phyloP scores from a whole-genome alignment of 2,797 vertebrate genomes.

The Galaxias olidus region DNA sequence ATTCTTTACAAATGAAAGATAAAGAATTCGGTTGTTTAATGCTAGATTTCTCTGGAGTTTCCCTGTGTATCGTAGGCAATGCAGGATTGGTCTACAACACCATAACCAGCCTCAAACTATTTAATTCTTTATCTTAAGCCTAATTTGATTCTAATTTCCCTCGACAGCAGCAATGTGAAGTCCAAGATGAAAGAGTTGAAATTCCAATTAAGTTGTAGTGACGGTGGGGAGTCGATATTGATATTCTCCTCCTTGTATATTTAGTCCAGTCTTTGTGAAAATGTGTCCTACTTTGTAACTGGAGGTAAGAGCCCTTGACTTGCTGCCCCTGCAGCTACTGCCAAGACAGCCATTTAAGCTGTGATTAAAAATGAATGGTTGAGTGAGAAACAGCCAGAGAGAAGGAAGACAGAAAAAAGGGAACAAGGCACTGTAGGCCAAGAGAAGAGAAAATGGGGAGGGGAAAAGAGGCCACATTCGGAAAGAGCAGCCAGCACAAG shows the following conservation, averaged over 20 bases:
- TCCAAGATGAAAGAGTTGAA: constrained; percentile 64
- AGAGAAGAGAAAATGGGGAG: constrained; percentile 51
- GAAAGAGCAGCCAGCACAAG: constrained; percentile 43
- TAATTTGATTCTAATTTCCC: constrained; percentile 72
- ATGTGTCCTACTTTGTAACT: constrained; percentile 76
- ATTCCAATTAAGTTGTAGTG: constrained; percentile 68
- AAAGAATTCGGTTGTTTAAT: no score
- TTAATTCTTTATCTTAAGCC: constrained; percentile 57
- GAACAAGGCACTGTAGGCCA: constrained; percentile 24
- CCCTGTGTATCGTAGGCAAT: no score
- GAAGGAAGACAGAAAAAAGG: constrained; percentile 32
- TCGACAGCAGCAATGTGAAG: constrained; percentile 55
- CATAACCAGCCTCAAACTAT: constrained; percentile 36
- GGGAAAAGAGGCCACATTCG: constrained; percentile 41
- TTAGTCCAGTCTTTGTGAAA: constrained; percentile 74
- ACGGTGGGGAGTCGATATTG: constrained; percentile 40
- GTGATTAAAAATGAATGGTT: constrained; percentile 83
- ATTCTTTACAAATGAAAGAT: no score
- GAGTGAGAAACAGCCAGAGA: constrained; percentile 61
- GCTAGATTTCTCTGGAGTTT: no score
- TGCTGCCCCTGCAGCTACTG: constrained; percentile 68
- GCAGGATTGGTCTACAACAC: neutral
- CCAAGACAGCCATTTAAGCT: constrained; percentile 81
- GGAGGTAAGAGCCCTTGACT: constrained; percentile 77
- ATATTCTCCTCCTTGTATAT: constrained; percentile 55